phyloP scores from a whole-genome alignment of 2,797 vertebrate genomes.

The Babyrousa celebensis region DNA sequence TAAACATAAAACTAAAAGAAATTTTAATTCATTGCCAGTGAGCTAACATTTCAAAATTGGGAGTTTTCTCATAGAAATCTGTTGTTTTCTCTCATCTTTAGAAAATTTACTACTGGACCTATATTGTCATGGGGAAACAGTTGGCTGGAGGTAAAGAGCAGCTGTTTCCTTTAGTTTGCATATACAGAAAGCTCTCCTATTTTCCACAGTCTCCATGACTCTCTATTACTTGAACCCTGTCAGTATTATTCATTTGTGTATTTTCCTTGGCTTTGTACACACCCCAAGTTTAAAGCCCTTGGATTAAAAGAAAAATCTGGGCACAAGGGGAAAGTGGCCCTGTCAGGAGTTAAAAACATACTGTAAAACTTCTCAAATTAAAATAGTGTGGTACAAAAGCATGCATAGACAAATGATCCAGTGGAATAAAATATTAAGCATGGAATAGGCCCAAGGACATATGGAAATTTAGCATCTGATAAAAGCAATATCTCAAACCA shows the following conservation, averaged over 20 bases:
- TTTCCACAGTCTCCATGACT: background rate
- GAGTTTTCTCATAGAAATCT: constrained; percentile 1
- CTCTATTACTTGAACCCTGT: background rate
- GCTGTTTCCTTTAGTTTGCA: background rate
- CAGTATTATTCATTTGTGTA: background rate
- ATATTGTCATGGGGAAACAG: background rate
- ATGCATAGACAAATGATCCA: background rate
- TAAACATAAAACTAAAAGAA: constrained; percentile 14
- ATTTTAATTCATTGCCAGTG: background rate
- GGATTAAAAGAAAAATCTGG: background rate
- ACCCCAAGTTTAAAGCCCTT: background rate
- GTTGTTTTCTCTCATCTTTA: background rate
- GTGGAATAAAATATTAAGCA: background rate
- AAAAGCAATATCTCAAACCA: background rate
- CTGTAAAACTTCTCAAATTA: background rate
- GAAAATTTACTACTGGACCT: background rate
- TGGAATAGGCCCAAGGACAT: background rate
- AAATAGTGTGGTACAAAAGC: background rate
- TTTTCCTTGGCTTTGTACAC: background rate
- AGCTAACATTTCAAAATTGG: background rate
- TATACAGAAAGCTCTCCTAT: background rate
- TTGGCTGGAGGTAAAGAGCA: background rate
- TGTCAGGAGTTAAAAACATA: background rate
- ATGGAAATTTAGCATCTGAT: background rate
- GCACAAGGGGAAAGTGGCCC: background rate